Conservation (phyloP, 2,797 vertebrate species). For the Intellagama lesueurii region DNA sequence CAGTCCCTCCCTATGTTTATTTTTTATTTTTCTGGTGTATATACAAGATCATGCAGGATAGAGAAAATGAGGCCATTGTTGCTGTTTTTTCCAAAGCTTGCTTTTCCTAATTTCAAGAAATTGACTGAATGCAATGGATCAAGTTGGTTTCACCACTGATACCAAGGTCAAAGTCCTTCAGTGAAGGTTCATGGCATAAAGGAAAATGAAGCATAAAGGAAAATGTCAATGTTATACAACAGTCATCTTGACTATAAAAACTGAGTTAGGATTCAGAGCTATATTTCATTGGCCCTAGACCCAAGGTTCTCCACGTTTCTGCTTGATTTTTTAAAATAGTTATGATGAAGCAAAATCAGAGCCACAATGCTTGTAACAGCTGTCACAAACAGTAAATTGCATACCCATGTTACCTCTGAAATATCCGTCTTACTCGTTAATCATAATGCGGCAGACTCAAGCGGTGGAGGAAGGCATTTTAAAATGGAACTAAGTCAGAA, state of each 20-base stretch:
- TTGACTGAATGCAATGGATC: background rate
- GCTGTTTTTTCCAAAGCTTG: background rate
- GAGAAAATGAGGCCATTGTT: too few relatives aligned
- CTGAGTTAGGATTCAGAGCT: background rate
- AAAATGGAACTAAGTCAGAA: background rate
- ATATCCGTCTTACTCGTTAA: background rate
- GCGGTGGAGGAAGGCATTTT: background rate
- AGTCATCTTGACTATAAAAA: background rate
- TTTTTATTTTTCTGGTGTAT: too few relatives aligned
- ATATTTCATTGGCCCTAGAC: background rate
- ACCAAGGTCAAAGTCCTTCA: constrained; percentile 20
- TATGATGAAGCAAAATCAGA: background rate
- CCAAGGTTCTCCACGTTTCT: background rate
- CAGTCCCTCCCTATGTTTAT: too few relatives aligned
- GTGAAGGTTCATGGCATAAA: background rate
- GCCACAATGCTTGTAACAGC: background rate
- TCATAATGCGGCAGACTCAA: background rate
- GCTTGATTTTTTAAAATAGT: background rate
- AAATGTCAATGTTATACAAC: too few relatives aligned
- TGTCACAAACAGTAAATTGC: background rate
- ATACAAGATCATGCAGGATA: too few relatives aligned
- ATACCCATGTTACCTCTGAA: background rate
- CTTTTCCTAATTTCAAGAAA: background rate
- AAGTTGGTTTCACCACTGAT: background rate
- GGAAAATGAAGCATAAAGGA: background rate